Conservation (phyloP, 2,888 invertebrate genomes). For the Melanchra persicariae region DNA sequence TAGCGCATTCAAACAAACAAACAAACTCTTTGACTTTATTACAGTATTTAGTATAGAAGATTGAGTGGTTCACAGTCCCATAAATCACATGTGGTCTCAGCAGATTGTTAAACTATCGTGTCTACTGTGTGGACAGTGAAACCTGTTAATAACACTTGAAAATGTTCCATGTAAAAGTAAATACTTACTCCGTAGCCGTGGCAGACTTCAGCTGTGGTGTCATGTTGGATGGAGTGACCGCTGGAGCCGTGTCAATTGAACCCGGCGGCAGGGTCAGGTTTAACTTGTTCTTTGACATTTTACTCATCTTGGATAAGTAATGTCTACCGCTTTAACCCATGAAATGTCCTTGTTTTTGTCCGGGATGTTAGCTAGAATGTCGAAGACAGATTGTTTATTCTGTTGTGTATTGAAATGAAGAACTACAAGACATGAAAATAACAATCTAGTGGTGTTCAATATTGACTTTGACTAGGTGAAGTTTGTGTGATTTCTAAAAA, state of each 20-base stretch:
- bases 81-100: no score
- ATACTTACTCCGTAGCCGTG: constrained; percentile 90
- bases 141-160: not conserved
- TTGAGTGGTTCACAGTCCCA: no score
- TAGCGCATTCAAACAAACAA: no score
- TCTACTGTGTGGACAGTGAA: no score
- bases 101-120: no score
- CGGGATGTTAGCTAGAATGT: constrained; percentile 41
- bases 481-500: not conserved
- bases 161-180: not conserved
- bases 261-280: constrained; percentile 97
- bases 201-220: constrained; percentile 91
- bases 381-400: not conserved
- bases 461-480: not conserved
- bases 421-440: not conserved
- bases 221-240: constrained; percentile 91
- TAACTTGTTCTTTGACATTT: constrained; percentile 97
- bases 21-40: no score
- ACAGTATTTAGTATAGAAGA: no score
- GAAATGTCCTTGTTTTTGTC: constrained; percentile 61
- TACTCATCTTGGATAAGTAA: constrained; percentile 84
- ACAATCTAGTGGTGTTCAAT: not conserved
- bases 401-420: not conserved
- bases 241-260: constrained; percentile 94
- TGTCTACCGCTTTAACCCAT: constrained; percentile 69